Evolutionary conservation across 2,888 invertebrate genomes (phyloP).

Genomic region (Drosophila algonquin): DNA sequence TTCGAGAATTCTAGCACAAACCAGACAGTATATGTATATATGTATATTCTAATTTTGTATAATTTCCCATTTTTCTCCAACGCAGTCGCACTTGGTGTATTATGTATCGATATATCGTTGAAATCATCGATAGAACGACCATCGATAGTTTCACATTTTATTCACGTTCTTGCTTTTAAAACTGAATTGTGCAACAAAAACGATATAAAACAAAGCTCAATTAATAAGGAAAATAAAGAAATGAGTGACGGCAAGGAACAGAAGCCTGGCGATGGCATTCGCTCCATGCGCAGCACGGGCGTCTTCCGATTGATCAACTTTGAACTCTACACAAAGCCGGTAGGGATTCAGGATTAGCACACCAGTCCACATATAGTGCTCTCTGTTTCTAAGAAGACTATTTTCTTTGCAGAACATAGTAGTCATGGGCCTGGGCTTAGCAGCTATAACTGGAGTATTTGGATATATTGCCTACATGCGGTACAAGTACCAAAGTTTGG

Average conservation of each 20-base stretch:
- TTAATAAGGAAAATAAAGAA: neutral
- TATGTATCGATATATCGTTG: neutral
- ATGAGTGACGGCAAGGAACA: slow-evolving; percentile 52
- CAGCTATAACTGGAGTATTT: slow-evolving; percentile 89
- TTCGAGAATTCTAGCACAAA: no score
- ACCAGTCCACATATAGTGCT: neutral
- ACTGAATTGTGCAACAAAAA: slow-evolving; percentile 36
- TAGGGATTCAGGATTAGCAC: slow-evolving; percentile 79
- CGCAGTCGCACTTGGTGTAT: slow-evolving; percentile 5
- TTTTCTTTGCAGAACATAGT: slow-evolving; percentile 89
- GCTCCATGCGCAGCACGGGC: slow-evolving; percentile 85
- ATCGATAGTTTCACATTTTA: neutral
- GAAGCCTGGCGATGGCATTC: slow-evolving; percentile 72
- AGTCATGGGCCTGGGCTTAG: slow-evolving; percentile 92
- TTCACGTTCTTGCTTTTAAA: slow-evolving; percentile 37
- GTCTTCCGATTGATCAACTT: slow-evolving; percentile 93
- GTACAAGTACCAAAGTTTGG: slow-evolving; percentile 90
- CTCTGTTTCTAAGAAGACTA: neutral
- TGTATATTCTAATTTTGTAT: no score
- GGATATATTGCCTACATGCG: slow-evolving; percentile 95
- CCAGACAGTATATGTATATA: no score
- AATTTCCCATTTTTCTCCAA: neutral
- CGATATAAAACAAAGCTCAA: neutral
- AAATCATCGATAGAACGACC: neutral
- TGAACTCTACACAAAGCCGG: slow-evolving; percentile 95